Percentiles rank a stretch among this genome's conserved stretches.
phyloP scores from a whole-genome alignment of 2,113 vertebrate species.

The Hylia prasina region DNA sequence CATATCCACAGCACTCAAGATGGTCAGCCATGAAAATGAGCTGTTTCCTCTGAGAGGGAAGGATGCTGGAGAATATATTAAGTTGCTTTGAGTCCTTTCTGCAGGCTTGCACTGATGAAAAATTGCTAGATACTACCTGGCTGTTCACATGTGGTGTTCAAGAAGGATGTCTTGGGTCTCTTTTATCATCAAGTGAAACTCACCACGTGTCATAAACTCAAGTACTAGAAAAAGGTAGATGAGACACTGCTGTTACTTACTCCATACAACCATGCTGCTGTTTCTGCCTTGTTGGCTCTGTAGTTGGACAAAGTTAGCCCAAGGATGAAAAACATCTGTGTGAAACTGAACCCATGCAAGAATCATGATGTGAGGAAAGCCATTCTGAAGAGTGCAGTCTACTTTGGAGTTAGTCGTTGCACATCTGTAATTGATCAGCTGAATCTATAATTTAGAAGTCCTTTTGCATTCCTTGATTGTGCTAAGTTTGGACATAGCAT shows the following conservation, averaged over 20 bases:
- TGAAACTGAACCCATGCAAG: constrained; percentile 50
- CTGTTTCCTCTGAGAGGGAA: background rate
- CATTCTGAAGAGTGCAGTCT: constrained; percentile 24
- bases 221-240: background rate
- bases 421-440: constrained; percentile 65
- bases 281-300: constrained; percentile 2
- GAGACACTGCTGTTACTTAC: background rate
- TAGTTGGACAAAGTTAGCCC: constrained; percentile 22
- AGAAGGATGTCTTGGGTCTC: background rate
- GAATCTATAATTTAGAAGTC: constrained; percentile 65
- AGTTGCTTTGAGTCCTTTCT: background rate
- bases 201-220: background rate
- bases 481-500: constrained; percentile 60
- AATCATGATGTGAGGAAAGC: constrained; percentile 51
- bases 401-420: background rate
- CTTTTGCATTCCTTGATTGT: constrained; percentile 60
- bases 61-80: background rate
- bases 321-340: constrained; percentile 61
- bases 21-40: background rate
- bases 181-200: background rate
- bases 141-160: background rate
- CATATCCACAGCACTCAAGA: background rate
- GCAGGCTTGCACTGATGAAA: background rate
- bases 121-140: background rate
- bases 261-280: background rate